A percentile compares a stretch with the other conserved stretches of the same genome.
Evolutionary conservation across 64 coral and sea anemone genomes (phyloP).

Genomic region (Platygyra sinensis): DNA sequence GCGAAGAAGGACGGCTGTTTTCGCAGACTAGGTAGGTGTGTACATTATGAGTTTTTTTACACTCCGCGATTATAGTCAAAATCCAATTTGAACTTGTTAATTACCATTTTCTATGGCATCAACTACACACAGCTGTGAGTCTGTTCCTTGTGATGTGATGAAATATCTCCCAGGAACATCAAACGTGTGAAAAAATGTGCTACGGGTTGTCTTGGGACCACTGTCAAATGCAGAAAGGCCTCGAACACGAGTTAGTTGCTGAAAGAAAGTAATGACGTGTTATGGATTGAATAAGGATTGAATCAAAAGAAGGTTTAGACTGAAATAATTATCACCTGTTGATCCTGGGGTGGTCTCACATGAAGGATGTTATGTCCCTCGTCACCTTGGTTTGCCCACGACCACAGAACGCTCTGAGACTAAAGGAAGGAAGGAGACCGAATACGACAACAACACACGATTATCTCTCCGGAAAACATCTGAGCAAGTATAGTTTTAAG

Average conservation of each 20-base stretch:
- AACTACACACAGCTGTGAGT: conserved; percentile 28
- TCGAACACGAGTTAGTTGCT: neutral
- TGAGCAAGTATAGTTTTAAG: neutral
- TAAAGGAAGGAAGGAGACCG: neutral
- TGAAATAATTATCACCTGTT: neutral
- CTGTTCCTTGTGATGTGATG: conserved; percentile 54
- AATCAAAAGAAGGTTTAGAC: neutral
- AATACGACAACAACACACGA: neutral
- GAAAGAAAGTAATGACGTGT: neutral
- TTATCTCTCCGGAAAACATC: neutral
- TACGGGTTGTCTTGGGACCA: conserved; percentile 21
- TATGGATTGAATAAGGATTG: too few species aligned
- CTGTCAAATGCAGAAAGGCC: conserved; percentile 57
- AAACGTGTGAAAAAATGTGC: conserved; percentile 72
- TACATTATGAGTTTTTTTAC: too few species aligned
- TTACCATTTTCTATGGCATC: conserved; percentile 54
- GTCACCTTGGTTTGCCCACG: conserved; percentile 55
- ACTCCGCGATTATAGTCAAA: too few species aligned
- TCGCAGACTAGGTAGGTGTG: too few species aligned
- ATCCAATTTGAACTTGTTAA: too few species aligned
- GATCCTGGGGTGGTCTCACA: conserved; percentile 57
- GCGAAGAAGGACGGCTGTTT: too few species aligned
- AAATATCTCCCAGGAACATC: conserved; percentile 55
- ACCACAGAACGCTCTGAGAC: conserved; percentile 83
- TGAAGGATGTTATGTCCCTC: conserved; percentile 84